phyloP scores from a whole-genome alignment of 2,113 vertebrate genomes.

The Zeus faber region DNA sequence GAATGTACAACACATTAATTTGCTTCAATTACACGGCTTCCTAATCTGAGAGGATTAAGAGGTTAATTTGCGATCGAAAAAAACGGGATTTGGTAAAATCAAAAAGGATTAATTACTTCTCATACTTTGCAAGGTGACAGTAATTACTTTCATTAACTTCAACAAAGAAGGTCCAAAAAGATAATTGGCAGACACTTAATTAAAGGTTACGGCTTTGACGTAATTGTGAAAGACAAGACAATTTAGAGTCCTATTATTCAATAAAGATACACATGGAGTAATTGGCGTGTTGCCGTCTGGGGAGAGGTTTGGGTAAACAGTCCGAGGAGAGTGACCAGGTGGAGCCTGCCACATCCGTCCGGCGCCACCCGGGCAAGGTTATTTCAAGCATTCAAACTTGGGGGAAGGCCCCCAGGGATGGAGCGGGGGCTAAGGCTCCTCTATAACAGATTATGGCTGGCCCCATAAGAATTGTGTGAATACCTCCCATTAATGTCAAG shows the following conservation, averaged over 20 bases:
- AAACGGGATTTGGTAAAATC: conserved; percentile 60
- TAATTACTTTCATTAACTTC: conserved; percentile 69
- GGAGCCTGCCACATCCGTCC: conserved; percentile 25
- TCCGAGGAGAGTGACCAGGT: too few relatives aligned
- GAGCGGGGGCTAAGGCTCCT: conserved; percentile 23
- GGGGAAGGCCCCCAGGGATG: conserved; percentile 34
- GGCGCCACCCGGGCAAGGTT: conserved; percentile 54
- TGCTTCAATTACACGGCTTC: conserved; percentile 45
- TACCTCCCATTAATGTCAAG: conserved; percentile 64
- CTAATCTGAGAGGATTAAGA: conserved; percentile 61
- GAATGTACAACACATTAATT: conserved; percentile 16
- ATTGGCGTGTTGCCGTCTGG: conserved; percentile 55
- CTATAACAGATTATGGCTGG: conserved; percentile 57
- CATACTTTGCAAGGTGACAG: conserved; percentile 64
- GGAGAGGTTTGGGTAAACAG: conserved; percentile 34
- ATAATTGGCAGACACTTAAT: conserved; percentile 69
- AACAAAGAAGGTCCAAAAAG: conserved; percentile 58
- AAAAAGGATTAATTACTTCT: conserved; percentile 68
- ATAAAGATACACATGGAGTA: conserved; percentile 61
- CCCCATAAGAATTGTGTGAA: conserved; percentile 52
- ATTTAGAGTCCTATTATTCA: conserved; percentile 75
- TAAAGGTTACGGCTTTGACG: conserved; percentile 70
- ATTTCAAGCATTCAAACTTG: conserved; percentile 47
- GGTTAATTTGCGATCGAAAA: conserved; percentile 57
- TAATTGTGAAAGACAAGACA: conserved; percentile 75